Evolutionary conservation across 2,888 invertebrate genomes (phyloP).

Genomic region (Dynastes tityus): DNA sequence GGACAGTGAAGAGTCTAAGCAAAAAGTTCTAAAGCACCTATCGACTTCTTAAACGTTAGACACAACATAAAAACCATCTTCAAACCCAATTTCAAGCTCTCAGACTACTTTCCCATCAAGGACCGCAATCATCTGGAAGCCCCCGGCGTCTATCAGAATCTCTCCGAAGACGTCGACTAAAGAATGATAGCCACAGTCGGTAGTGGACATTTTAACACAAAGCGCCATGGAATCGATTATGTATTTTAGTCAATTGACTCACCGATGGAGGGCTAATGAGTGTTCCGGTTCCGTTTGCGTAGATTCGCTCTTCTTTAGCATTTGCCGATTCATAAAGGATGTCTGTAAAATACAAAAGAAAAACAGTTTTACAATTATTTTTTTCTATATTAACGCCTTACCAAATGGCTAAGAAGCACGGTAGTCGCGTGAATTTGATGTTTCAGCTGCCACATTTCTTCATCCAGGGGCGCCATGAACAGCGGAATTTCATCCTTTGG

Average conservation of each 20-base stretch:
- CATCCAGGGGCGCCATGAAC: conserved; percentile 23
- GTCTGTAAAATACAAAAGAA: not conserved
- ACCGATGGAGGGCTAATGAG: conserved; percentile 13
- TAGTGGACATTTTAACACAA: no score
- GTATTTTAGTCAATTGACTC: not conserved
- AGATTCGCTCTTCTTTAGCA: conserved; percentile 37
- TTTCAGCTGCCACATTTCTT: conserved; percentile 41
- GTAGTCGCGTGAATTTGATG: conserved; percentile 38
- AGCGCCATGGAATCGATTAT: no score
- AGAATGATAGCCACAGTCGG: no score
- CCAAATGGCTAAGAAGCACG: conserved; percentile 42
- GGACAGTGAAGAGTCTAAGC: no score
- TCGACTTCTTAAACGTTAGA: no score
- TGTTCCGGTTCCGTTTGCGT: conserved; percentile 28
- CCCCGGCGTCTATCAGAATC: no score
- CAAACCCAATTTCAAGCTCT: no score
- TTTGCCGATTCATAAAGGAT: conserved; percentile 38
- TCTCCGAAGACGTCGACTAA: no score
- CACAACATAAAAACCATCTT: no score
- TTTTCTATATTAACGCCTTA: not conserved
- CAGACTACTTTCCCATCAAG: no score
- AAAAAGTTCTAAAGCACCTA: no score
- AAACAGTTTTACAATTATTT: not conserved
- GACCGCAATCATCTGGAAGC: no score
- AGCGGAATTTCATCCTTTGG: conserved; percentile 11